These are phyloP conservation scores for Bombus pascuorum DNA, from an alignment of 1,140 invertebrate genomes.

Conservation along the genomic window DNA sequence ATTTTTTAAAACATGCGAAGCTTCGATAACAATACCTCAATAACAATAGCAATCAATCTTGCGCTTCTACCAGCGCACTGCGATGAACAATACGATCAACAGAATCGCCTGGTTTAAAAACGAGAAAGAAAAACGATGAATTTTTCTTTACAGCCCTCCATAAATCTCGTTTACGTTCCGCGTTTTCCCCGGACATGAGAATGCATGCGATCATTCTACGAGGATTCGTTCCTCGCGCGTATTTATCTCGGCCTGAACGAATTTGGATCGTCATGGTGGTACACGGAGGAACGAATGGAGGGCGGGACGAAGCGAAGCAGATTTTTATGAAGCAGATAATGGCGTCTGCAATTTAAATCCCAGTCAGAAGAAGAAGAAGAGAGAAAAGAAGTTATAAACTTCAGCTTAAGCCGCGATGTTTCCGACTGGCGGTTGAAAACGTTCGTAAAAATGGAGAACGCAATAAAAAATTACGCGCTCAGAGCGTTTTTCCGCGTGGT, in stretches of 20 bases:
- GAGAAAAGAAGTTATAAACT: slow-evolving; percentile 52
- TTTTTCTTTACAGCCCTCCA: slow-evolving; percentile 1
- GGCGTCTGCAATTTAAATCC: slow-evolving; percentile 61
- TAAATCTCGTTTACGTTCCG: slow-evolving; percentile 26
- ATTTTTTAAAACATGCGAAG: neutral
- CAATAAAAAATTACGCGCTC: slow-evolving; percentile 32
- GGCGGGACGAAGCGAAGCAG: slow-evolving; percentile 36
- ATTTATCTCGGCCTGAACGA: slow-evolving; percentile 45
- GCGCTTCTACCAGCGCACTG: too few relatives aligned
- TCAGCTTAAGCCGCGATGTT: slow-evolving; percentile 55
- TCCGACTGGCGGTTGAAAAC: slow-evolving; percentile 44
- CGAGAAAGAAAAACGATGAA: neutral
- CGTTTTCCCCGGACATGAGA: neutral
- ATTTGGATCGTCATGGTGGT: slow-evolving; percentile 44
- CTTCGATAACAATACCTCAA: neutral
- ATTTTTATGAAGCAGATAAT: slow-evolving; percentile 66
- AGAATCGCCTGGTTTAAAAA: neutral
- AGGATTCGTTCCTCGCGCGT: slow-evolving; percentile 21
- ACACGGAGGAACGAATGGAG: too few relatives aligned
- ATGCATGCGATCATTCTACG: slow-evolving; percentile 5
- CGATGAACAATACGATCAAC: neutral
- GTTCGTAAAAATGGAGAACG: slow-evolving; percentile 38
- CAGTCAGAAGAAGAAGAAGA: slow-evolving; percentile 11
- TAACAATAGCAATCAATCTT: slow-evolving; percentile 1
- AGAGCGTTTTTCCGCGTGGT: neutral